These are phyloP conservation scores for Galerucella pusilla DNA, from an alignment of 2,888 invertebrate genomes.

Conservation along the genomic window DNA sequence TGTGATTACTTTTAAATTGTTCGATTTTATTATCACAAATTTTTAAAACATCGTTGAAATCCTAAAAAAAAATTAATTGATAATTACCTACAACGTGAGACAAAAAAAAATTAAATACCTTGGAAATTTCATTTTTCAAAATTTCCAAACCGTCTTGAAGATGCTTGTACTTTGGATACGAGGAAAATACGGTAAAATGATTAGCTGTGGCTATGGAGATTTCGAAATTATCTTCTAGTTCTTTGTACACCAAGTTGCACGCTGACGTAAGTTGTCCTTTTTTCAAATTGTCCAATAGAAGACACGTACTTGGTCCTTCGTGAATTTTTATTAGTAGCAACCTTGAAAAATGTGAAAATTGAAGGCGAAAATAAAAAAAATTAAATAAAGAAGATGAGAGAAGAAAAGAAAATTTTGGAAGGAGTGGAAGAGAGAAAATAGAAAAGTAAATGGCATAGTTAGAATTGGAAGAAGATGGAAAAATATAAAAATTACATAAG, in stretches of 20 bases:
- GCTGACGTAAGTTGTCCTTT: constrained; percentile 70
- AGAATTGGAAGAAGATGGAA: too few species aligned
- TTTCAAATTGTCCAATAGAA: constrained; percentile 68
- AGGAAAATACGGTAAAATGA: constrained; percentile 72
- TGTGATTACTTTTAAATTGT: constrained; percentile 31
- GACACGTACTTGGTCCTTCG: constrained; percentile 65
- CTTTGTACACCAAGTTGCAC: constrained; percentile 73
- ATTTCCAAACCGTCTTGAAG: constrained; percentile 66
- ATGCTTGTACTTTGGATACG: constrained; percentile 69
- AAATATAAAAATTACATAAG: too few species aligned
- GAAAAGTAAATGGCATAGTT: too few species aligned
- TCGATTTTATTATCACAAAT: constrained; percentile 55
- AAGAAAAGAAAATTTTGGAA: neutral
- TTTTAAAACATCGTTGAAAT: constrained; percentile 50
- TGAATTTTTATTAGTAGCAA: constrained; percentile 65
- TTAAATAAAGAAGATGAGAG: constrained; percentile 59
- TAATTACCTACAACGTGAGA: neutral
- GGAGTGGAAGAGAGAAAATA: too few species aligned
- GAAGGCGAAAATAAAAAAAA: constrained; percentile 62
- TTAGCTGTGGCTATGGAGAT: constrained; percentile 72
- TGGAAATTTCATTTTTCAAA: constrained; percentile 61
- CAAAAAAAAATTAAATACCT: constrained; percentile 42
- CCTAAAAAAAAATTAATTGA: constrained; percentile 48
- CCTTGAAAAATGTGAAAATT: constrained; percentile 61
- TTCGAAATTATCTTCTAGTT: constrained; percentile 61